Evolutionary conservation across 2,888 invertebrate genomes (phyloP).

Genomic region (Polymixis flavicincta): DNA sequence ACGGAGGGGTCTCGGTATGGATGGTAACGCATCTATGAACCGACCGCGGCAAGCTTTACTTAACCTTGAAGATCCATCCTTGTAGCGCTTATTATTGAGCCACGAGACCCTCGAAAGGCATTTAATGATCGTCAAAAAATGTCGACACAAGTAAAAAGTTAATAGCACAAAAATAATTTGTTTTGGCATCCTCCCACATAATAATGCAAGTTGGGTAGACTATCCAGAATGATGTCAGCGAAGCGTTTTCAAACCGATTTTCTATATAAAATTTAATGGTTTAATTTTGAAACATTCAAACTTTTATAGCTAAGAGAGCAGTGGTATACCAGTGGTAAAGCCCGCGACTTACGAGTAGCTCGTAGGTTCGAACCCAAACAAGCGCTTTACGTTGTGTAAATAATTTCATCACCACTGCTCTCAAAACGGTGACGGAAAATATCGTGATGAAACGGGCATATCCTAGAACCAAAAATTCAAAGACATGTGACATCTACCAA

Average conservation of each 20-base stretch:
- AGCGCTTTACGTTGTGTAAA: too few species aligned
- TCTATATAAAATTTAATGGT: neutral
- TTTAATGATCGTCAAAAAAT: neutral
- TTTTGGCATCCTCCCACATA: conserved; percentile 12
- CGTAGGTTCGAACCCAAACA: too few species aligned
- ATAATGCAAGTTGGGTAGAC: neutral
- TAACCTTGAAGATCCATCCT: neutral
- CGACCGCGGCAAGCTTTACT: neutral
- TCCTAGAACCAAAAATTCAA: neutral
- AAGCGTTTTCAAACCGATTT: neutral
- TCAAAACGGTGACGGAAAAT: too few species aligned
- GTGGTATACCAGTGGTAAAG: too few species aligned
- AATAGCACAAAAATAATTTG: conserved; percentile 7
- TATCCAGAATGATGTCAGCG: neutral
- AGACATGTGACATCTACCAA: neutral
- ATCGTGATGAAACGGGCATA: neutral
- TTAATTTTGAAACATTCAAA: neutral
- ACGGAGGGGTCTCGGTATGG: neutral
- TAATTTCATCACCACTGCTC: too few species aligned
- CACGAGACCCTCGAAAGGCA: neutral
- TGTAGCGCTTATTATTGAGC: neutral
- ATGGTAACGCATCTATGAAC: neutral
- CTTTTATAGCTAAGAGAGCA: neutral
- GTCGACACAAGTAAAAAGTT: neutral
- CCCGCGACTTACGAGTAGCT: too few species aligned